phyloP scores from a whole-genome alignment of 2,888 invertebrate genomes.

The Phyllotreta striolata region DNA sequence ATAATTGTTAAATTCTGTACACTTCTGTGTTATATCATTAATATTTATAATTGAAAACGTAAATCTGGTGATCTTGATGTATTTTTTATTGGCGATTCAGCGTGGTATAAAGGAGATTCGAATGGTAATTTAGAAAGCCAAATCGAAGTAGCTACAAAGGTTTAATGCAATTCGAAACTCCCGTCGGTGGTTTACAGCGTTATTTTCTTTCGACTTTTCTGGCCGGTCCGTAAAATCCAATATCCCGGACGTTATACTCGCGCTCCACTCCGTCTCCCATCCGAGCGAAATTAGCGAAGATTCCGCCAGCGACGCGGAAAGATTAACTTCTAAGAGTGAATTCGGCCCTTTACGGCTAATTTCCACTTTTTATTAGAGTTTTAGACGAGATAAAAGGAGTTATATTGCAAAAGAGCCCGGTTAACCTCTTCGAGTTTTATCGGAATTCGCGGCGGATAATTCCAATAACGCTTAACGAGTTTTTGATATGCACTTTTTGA shows the following conservation, averaged over 20 bases:
- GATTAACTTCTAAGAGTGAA: conserved; percentile 20
- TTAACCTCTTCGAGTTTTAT: neutral
- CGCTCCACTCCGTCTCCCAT: neutral
- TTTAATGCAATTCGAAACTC: too few species aligned
- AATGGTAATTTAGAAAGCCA: too few species aligned
- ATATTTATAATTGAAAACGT: too few species aligned
- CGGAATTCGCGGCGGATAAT: too few species aligned
- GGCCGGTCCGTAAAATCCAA: neutral
- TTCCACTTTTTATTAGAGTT: conserved; percentile 16
- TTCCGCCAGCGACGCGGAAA: conserved; percentile 21
- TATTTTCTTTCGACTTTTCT: too few species aligned
- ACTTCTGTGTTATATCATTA: too few species aligned
- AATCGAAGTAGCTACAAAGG: too few species aligned
- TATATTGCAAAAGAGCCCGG: conserved; percentile 1
- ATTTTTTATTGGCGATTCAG: too few species aligned
- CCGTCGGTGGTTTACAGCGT: too few species aligned
- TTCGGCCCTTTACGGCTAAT: conserved; percentile 18
- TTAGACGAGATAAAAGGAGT: conserved; percentile 15
- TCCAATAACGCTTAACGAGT: neutral
- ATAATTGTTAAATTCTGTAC: too few species aligned
- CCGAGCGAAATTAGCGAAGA: conserved; percentile 21
- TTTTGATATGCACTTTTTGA: neutral
- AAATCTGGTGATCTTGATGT: too few species aligned
- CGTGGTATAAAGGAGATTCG: too few species aligned
- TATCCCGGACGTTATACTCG: neutral